phyloP scores from a whole-genome alignment of 2,113 vertebrate species.

The Andinoacara biseriatus region DNA sequence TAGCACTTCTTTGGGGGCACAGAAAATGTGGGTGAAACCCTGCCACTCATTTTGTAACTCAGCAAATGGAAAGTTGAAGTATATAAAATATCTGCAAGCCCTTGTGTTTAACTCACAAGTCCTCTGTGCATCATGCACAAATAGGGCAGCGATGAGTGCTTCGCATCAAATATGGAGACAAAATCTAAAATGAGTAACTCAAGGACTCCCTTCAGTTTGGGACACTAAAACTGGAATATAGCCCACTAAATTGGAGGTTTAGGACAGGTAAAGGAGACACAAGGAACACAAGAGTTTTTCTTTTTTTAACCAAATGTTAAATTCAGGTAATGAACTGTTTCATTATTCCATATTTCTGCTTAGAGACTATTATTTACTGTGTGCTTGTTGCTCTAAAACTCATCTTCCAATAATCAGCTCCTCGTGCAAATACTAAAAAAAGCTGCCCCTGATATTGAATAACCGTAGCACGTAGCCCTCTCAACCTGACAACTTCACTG shows the following conservation, averaged over 20 bases:
- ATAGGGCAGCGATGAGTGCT: neutral
- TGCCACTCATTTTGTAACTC: no score
- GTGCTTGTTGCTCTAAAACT: neutral
- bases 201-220: slow-evolving; percentile 30
- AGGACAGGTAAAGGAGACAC: slow-evolving; percentile 48
- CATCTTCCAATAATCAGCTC: slow-evolving; percentile 30
- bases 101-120: neutral
- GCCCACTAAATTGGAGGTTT: slow-evolving; percentile 6
- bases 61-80: neutral
- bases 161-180: slow-evolving; percentile 25
- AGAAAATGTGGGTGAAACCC: neutral
- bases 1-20: no score
- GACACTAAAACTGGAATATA: neutral
- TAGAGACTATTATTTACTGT: neutral
- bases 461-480: slow-evolving; percentile 55
- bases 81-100: no score
- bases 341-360: neutral
- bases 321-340: neutral
- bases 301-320: neutral
- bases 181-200: slow-evolving; percentile 22
- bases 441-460: slow-evolving; percentile 63
- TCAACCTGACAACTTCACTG: slow-evolving; percentile 59
- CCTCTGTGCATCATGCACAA: neutral
- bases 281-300: neutral
- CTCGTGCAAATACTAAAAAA: slow-evolving; percentile 29